These are phyloP conservation scores for Hafferia zeledoni DNA, from an alignment of 2,797 vertebrate genomes.

Conservation along the genomic window DNA sequence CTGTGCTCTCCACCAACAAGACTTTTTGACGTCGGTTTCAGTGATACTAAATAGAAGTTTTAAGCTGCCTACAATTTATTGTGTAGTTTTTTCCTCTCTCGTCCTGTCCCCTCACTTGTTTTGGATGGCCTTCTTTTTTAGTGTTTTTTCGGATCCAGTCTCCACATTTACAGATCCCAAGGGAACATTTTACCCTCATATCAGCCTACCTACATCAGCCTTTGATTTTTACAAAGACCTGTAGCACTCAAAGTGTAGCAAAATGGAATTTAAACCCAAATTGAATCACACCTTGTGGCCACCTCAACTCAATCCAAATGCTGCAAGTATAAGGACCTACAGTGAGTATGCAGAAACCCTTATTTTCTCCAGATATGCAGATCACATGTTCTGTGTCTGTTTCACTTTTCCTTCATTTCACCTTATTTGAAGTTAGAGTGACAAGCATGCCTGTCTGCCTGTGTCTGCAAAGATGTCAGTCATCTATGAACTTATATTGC, in stretches of 20 bases:
- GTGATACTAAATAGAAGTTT: background rate
- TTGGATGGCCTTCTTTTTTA: conserved; percentile 9
- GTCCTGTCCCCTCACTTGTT: background rate
- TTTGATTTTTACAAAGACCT: conserved; percentile 30
- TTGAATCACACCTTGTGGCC: conserved; percentile 48
- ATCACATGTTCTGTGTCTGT: conserved; percentile 50
- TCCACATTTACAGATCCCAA: background rate
- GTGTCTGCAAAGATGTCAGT: background rate
- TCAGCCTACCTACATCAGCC: background rate
- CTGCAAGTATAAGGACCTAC: background rate
- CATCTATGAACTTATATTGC: conserved; percentile 14
- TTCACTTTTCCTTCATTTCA: conserved; percentile 47
- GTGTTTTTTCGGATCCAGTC: conserved; percentile 16
- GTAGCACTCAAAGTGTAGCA: conserved; percentile 35
- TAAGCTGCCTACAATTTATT: background rate
- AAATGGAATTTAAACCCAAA: conserved; percentile 59
- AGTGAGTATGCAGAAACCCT: conserved; percentile 31
- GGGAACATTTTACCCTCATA: background rate
- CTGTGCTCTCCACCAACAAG: background rate
- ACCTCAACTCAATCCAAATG: conserved; percentile 21
- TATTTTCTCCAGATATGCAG: conserved; percentile 8
- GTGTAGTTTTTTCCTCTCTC: background rate
- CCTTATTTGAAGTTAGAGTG: conserved; percentile 39
- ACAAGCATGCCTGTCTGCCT: conserved; percentile 42
- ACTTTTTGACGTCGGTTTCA: background rate